Conservation (phyloP, 2,888 invertebrate species). For the Thymelicus sylvestris region DNA sequence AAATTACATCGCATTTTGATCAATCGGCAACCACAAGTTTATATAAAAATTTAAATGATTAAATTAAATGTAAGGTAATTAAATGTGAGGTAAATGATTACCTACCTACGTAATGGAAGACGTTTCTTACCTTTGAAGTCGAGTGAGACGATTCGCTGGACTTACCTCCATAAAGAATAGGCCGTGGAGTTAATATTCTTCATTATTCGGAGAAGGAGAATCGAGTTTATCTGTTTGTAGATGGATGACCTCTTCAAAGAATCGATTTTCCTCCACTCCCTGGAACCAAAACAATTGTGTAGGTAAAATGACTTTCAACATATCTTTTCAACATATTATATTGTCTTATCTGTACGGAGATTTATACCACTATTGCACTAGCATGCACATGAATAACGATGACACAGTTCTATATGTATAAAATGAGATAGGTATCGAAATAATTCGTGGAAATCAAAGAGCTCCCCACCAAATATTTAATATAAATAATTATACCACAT, state of each 20-base stretch:
- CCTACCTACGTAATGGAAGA: no score
- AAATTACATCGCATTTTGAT: no score
- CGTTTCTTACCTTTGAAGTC: no score
- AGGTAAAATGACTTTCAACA: neutral
- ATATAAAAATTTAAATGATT: no score
- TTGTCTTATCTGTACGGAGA: neutral
- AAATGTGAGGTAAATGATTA: no score
- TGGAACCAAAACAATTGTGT: constrained; percentile 48
- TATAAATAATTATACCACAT: no score
- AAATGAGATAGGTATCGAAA: neutral
- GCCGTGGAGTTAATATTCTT: constrained; percentile 62
- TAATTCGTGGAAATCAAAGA: neutral
- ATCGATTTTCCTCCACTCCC: constrained; percentile 56
- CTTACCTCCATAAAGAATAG: constrained; percentile 69
- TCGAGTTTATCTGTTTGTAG: constrained; percentile 66
- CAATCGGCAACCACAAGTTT: no score
- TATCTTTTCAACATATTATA: no score
- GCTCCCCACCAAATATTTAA: no score
- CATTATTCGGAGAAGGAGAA: constrained; percentile 58
- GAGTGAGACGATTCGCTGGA: constrained; percentile 10
- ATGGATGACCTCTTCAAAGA: constrained; percentile 58
- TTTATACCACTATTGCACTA: neutral
- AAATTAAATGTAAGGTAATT: no score
- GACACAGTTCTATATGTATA: neutral
- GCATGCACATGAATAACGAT: neutral